Evolutionary conservation across 2,888 invertebrate species (phyloP), one percentile per base, ranked within the genome.

Genomic region (Drosophila ustulata): DNA sequence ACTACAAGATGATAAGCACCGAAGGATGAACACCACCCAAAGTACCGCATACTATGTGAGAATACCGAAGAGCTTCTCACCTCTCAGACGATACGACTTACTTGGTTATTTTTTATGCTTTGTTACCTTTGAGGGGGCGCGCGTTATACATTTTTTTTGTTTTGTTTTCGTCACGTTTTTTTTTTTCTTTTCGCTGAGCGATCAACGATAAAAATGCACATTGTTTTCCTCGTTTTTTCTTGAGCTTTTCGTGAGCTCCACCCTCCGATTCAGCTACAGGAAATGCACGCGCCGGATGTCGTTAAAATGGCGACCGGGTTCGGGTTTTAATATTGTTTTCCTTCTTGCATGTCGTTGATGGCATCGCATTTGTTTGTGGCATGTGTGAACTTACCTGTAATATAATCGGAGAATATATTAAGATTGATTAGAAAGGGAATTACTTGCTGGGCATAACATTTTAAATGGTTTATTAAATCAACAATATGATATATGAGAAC

Each of bases 101-200:
- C 70, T 65, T 55, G 51, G 30, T 69, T 80, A 72, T 51, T 65
- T 80, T 82, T 55, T 75, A 69, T 69, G 77, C 69, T 65, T 82
- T 67, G 82, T 75, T 78, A 78, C 78, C 78, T 78, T 77, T 26
- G 13, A 41, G 7, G 39, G 37, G 64, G 65, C 6, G 30, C 6
- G 49, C n/a, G 39, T 56, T 63, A 51, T 52, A 53, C 53, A 62
- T 32, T 6, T 45, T 6, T 45, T 50, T 50, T 51, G 59, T 74
- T 82, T 88, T 85, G 89, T 85, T 89, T 78, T 80, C 66, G 80
- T 89, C 89, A 86, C 89, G 89, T 85, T 82, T 71, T 68, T 64
- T 63, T 70, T 51, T 26, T 51, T 51, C 11, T 39, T 49, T 37
- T 74, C 66, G 67, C 50, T 18, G 18, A 18, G 46, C 65, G 80